Evolutionary conservation across 2,113 vertebrate genomes (phyloP).

Genomic region (Probosciger aterrimus): DNA sequence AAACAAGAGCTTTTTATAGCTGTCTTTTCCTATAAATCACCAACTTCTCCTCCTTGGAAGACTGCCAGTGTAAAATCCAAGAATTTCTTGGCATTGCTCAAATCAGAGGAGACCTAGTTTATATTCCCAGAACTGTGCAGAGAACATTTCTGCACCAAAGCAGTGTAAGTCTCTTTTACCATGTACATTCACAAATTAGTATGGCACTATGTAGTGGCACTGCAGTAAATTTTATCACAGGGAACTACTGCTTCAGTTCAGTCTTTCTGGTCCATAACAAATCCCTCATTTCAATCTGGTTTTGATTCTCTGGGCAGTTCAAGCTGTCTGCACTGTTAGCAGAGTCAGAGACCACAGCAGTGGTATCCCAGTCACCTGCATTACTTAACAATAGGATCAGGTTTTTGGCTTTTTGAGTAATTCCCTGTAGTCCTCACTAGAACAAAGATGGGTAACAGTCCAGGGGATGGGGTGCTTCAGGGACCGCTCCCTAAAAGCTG

Average conservation of each 20-base stretch:
- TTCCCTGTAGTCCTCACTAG: not conserved
- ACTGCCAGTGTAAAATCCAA: slow-evolving; percentile 52
- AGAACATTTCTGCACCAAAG: not conserved
- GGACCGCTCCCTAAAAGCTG: not conserved
- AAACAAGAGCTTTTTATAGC: slow-evolving; percentile 46
- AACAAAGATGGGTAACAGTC: not conserved
- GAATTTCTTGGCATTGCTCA: slow-evolving; percentile 51
- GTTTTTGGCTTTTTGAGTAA: not conserved
- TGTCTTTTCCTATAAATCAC: slow-evolving; percentile 61
- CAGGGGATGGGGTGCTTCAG: not conserved
- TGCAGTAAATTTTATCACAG: not conserved
- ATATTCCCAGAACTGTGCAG: slow-evolving; percentile 10
- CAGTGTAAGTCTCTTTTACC: not conserved
- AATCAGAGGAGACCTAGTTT: slow-evolving; percentile 26
- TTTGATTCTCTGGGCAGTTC: not conserved
- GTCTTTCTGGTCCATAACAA: not conserved
- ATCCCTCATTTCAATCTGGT: not conserved
- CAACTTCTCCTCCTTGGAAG: slow-evolving; percentile 6
- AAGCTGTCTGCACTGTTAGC: not conserved
- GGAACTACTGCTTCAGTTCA: not conserved
- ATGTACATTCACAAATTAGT: not conserved
- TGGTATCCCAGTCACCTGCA: not conserved
- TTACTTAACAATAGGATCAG: not conserved
- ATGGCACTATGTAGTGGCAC: not conserved
- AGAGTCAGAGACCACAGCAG: not conserved